A percentile compares a stretch with the other conserved stretches of the same genome.
Conservation (phyloP, 1,140 invertebrate genomes). For the Drosophila littoralis region DNA sequence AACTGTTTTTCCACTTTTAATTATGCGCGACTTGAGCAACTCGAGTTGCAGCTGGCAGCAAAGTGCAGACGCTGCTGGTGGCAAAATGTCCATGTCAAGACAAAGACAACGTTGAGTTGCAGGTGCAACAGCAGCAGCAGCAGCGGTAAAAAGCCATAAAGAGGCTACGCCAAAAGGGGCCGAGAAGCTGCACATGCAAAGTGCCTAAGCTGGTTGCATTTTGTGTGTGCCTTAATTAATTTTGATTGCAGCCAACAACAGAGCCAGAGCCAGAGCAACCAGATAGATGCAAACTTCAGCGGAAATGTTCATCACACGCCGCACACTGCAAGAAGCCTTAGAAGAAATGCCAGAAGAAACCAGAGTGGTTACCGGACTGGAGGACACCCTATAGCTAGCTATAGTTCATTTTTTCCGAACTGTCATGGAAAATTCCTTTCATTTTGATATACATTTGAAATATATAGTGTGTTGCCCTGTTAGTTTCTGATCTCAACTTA, state of each 20-base stretch:
- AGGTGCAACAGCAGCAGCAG: constrained; percentile 49
- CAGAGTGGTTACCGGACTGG: constrained; percentile 3
- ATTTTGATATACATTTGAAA: not conserved
- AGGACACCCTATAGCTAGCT: not conserved
- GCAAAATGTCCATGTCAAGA: constrained; percentile 55
- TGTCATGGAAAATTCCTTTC: not conserved
- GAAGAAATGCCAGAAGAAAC: constrained; percentile 11
- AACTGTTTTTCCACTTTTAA: constrained; percentile 64
- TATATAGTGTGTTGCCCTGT: not conserved
- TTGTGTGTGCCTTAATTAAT: constrained; percentile 78
- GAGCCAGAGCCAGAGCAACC: constrained; percentile 8
- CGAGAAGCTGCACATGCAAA: constrained; percentile 38
- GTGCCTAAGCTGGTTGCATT: constrained; percentile 40
- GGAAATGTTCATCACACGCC: constrained; percentile 78
- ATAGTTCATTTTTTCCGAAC: too few species aligned
- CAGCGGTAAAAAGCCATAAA: constrained; percentile 75
- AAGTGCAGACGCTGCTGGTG: constrained; percentile 42
- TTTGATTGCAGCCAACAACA: constrained; percentile 72
- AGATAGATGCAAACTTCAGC: constrained; percentile 44
- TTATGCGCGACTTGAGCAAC: constrained; percentile 62
- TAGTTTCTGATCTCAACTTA: too few species aligned
- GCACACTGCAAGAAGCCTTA: constrained; percentile 21
- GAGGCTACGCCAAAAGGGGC: constrained; percentile 45
- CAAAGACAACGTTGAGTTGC: constrained; percentile 44
- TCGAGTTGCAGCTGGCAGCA: constrained; percentile 30